Evolutionary conservation across 2,797 vertebrate species (phyloP).

Genomic region (Meda fulgida): DNA sequence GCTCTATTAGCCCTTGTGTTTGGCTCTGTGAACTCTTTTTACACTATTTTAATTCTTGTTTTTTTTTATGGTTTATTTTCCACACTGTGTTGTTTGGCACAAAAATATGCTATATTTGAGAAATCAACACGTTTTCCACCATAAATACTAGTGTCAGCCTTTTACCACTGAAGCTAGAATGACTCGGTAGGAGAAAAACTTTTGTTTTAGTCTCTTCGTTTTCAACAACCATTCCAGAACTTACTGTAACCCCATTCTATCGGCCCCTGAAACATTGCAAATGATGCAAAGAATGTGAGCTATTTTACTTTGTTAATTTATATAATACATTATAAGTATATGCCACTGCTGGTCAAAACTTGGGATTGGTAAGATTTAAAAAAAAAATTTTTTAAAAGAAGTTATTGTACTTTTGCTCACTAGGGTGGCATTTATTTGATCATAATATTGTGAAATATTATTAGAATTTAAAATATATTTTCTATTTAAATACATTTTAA

Average conservation of each 20-base stretch:
- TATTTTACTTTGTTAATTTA: not conserved
- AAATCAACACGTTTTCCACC: not conserved
- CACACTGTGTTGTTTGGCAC: not conserved
- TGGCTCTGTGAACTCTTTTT: not conserved
- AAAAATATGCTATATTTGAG: not conserved
- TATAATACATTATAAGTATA: not conserved
- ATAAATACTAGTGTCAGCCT: not conserved
- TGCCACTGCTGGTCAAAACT: too few relatives aligned
- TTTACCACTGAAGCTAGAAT: not conserved
- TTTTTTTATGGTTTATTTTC: not conserved
- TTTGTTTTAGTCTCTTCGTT: not conserved
- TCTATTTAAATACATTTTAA: not conserved
- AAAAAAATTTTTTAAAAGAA: not conserved
- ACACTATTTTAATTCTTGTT: not conserved
- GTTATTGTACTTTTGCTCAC: not conserved
- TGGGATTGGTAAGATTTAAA: not conserved
- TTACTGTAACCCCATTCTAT: not conserved
- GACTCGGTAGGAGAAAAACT: not conserved
- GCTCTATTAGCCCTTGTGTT: conserved; percentile 2
- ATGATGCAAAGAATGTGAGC: not conserved
- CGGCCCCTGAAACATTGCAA: not conserved
- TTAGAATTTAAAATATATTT: not conserved
- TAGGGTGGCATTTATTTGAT: not conserved
- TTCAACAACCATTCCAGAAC: not conserved
- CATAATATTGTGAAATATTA: not conserved